A percentile compares a stretch with the other conserved stretches of the same genome.
Evolutionary conservation across 23 tunicate species (phyloP).

Genomic region (Clavelina lepadiformis): DNA sequence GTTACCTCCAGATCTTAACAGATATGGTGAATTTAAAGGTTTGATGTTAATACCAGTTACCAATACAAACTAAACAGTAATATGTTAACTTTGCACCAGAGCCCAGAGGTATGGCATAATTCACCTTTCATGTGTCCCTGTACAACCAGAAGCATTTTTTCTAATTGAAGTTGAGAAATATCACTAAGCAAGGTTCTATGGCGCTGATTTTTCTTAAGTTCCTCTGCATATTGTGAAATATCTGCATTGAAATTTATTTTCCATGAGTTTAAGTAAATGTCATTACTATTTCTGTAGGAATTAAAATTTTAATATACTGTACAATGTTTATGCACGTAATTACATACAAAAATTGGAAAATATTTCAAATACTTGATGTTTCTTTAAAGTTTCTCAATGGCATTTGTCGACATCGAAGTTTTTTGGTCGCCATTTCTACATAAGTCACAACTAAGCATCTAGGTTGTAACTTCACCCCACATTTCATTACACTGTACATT

Average conservation of each 20-base stretch:
- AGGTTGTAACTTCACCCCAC: conserved; percentile 80
- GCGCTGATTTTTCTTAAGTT: conserved; percentile 60
- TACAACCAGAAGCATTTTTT: conserved; percentile 54
- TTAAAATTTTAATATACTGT: too few relatives aligned
- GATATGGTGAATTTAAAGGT: too few relatives aligned
- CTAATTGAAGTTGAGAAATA: conserved; percentile 55
- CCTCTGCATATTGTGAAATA: conserved; percentile 47
- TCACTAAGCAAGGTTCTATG: conserved; percentile 51
- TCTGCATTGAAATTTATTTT: conserved; percentile 12
- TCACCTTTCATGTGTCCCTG: conserved; percentile 70
- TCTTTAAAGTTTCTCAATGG: conserved; percentile 67
- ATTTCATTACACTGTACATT: conserved; percentile 66
- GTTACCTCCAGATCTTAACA: too few relatives aligned
- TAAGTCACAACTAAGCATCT: conserved; percentile 56
- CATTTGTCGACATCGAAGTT: conserved; percentile 57
- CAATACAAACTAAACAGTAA: too few relatives aligned
- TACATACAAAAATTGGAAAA: background rate
- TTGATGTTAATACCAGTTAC: too few relatives aligned
- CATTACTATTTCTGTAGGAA: background rate
- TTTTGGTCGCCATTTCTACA: conserved; percentile 36
- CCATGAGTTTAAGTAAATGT: background rate
- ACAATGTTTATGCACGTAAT: too few relatives aligned
- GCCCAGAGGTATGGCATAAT: background rate
- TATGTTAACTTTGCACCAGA: too few relatives aligned
- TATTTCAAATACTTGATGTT: conserved; percentile 32